Conservation (phyloP, 1,140 invertebrate species). For the Drosophila chauvacae region DNA sequence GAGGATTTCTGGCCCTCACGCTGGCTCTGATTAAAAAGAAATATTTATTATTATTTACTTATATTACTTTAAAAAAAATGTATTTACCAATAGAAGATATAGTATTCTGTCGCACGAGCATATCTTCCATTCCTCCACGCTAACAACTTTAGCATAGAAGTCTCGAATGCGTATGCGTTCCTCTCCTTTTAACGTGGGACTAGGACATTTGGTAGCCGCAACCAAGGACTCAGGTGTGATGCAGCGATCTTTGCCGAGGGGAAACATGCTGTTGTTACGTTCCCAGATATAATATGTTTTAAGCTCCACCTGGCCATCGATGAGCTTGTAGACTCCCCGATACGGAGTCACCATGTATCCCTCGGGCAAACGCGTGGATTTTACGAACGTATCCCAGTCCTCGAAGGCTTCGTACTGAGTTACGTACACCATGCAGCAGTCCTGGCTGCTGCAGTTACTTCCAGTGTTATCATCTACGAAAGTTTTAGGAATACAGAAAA, state of each 20-base stretch:
- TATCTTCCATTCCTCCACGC: neutral
- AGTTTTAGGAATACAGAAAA: neutral
- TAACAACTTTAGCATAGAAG: fast-evolving
- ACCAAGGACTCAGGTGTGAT: conserved; percentile 8
- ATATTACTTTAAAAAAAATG: no score
- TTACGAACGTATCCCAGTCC: conserved; percentile 8
- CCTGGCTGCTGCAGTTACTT: conserved; percentile 1
- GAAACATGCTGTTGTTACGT: neutral
- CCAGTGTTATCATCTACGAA: conserved; percentile 3
- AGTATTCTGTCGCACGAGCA: conserved; percentile 6
- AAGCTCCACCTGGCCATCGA: conserved; percentile 25
- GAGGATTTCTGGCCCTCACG: neutral
- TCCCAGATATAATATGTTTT: neutral
- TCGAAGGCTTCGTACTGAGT: neutral
- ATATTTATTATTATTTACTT: no score
- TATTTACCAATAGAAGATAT: conserved; percentile 8
- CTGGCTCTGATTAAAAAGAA: neutral
- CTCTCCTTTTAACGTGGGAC: neutral
- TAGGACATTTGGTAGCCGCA: neutral
- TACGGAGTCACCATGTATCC: conserved; percentile 20
- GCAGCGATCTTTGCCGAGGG: neutral
- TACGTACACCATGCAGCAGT: conserved; percentile 26
- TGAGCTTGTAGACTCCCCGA: conserved; percentile 23
- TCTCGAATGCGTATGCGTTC: fast-evolving
- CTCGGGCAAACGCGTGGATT: neutral